phyloP scores from a whole-genome alignment of 2,888 invertebrate genomes.

The Malacosoma neustria region DNA sequence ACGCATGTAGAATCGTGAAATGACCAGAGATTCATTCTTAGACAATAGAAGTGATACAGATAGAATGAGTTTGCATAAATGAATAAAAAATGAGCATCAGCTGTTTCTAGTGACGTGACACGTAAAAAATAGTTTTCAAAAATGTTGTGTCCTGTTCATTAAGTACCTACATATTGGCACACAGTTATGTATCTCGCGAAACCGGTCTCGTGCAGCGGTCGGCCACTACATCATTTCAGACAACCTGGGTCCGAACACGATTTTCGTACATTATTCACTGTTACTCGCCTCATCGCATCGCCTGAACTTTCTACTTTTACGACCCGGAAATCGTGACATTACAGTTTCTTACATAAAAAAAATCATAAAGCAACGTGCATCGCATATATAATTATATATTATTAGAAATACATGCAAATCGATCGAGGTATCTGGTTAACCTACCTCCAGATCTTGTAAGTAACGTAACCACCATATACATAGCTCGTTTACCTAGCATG shows the following conservation, averaged over 20 bases:
- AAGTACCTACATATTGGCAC: slow-evolving; percentile 2
- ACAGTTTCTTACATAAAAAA: not conserved
- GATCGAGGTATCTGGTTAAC: slow-evolving; percentile 10
- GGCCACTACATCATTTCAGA: slow-evolving; percentile 51
- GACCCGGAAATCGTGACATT: slow-evolving; percentile 7
- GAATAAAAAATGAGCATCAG: slow-evolving; percentile 29
- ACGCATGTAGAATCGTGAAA: slow-evolving; percentile 16
- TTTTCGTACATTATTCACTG: slow-evolving; percentile 56
- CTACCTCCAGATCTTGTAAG: slow-evolving; percentile 13
- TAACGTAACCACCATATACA: slow-evolving; percentile 3
- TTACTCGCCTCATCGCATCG: slow-evolving; percentile 10
- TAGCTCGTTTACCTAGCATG: not conserved
- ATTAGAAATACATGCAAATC: slow-evolving; percentile 5
- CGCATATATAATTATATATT: not conserved
- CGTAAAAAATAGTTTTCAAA: slow-evolving; percentile 6
- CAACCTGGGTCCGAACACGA: slow-evolving; percentile 36
- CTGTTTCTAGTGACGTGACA: slow-evolving; percentile 22
- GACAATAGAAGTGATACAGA: slow-evolving; percentile 5
- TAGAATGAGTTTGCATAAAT: slow-evolving; percentile 19
- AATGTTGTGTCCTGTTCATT: not conserved
- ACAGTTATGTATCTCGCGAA: slow-evolving; percentile 38
- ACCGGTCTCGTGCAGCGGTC: slow-evolving; percentile 52
- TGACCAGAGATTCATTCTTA: not conserved
- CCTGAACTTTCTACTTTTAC: slow-evolving; percentile 19
- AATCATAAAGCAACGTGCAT: not conserved